These are phyloP conservation scores for Brachylomia viminalis DNA, from an alignment of 2,888 invertebrate genomes.

Conservation along the genomic window DNA sequence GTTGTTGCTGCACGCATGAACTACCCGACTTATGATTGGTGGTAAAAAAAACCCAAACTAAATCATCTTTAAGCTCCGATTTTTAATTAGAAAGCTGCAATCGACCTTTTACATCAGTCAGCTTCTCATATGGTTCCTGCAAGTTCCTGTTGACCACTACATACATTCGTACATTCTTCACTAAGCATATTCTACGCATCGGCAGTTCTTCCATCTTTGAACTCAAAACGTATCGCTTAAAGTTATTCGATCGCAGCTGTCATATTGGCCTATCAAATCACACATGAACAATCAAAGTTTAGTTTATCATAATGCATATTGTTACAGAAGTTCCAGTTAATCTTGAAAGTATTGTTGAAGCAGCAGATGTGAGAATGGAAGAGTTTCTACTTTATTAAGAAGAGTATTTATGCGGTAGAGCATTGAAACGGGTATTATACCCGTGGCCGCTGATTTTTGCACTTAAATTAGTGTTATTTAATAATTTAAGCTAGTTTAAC, in stretches of 20 bases:
- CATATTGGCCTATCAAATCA: too few relatives aligned
- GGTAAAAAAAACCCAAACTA: background rate
- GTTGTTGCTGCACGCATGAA: background rate
- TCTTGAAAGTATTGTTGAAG: slow-evolving; percentile 72
- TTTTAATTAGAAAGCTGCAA: too few relatives aligned
- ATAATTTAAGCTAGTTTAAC: background rate
- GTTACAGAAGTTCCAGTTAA: slow-evolving; percentile 75
- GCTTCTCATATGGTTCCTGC: too few relatives aligned
- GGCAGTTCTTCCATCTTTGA: too few relatives aligned
- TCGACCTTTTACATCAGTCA: too few relatives aligned
- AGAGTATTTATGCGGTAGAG: background rate
- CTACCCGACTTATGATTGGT: background rate
- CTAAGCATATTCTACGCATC: too few relatives aligned
- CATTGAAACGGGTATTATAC: background rate
- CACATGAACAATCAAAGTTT: too few relatives aligned
- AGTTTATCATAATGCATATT: slow-evolving; percentile 9
- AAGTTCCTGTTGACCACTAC: too few relatives aligned
- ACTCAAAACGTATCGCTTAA: too few relatives aligned
- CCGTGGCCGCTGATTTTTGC: background rate
- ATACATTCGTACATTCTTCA: too few relatives aligned
- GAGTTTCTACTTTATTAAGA: slow-evolving; percentile 71
- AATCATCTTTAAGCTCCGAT: background rate
- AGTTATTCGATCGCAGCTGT: too few relatives aligned
- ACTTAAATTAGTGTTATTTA: background rate
- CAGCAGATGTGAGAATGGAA: slow-evolving; percentile 72